Evolutionary conservation across 1,140 invertebrate species (phyloP).

Genomic region (Bilobella aurantiaca): DNA sequence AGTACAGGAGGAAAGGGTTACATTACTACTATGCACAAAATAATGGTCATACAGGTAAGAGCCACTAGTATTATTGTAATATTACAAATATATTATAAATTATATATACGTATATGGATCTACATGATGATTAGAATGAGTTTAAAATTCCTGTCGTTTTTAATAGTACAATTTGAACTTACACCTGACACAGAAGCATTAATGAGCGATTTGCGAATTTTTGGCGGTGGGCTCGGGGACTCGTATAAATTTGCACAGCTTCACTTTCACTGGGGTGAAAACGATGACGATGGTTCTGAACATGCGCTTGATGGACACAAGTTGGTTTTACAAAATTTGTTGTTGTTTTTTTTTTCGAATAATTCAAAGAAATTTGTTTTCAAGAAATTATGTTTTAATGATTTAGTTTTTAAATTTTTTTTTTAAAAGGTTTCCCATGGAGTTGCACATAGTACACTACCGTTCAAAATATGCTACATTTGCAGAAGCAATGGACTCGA

Average conservation of each 20-base stretch:
- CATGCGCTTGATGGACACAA: conserved; percentile 43
- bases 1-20: not conserved
- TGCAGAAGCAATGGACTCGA: conserved; percentile 38
- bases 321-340: conserved; percentile 35
- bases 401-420: not conserved
- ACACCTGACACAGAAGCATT: not conserved
- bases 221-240: conserved; percentile 39
- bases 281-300: conserved; percentile 44
- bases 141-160: not conserved
- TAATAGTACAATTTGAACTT: conserved; percentile 7
- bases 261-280: conserved; percentile 48
- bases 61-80: too few relatives aligned
- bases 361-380: not conserved
- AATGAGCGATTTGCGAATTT: conserved; percentile 8
- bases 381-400: not conserved
- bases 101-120: too few relatives aligned
- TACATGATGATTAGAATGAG: too few relatives aligned
- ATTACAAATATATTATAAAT: too few relatives aligned
- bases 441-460: conserved; percentile 45
- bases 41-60: conserved; percentile 14
- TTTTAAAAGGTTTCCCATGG: conserved; percentile 22
- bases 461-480: conserved; percentile 41
- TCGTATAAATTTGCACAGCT: conserved; percentile 42
- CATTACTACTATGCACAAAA: conserved; percentile 11
- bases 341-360: not conserved